These are phyloP conservation scores for Nasua narica DNA, from an alignment of 2,797 vertebrate species.

Conservation along the genomic window DNA sequence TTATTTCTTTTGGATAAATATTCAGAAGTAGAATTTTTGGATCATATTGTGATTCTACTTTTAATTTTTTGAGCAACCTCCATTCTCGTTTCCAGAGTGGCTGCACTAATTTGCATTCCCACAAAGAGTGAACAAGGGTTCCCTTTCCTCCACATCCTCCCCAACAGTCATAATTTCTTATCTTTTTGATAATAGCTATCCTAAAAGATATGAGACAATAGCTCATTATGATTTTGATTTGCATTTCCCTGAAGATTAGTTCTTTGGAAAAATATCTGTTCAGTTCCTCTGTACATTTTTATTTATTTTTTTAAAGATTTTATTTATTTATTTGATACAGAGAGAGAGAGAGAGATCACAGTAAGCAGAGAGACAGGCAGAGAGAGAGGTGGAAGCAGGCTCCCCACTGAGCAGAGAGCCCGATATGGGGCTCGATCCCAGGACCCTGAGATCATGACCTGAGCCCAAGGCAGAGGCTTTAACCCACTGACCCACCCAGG, in stretches of 20 bases:
- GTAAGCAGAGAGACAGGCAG: too few relatives aligned
- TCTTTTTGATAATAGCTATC: neutral
- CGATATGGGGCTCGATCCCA: too few relatives aligned
- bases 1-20: neutral
- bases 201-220: neutral
- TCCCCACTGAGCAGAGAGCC: too few relatives aligned
- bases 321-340: too few relatives aligned
- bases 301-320: too few relatives aligned
- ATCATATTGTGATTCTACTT: neutral
- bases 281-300: neutral
- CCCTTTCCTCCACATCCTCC: neutral
- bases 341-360: too few relatives aligned
- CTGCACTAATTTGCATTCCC: neutral
- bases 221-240: neutral
- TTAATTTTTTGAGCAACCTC: neutral
- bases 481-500: too few relatives aligned
- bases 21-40: neutral
- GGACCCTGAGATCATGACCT: too few relatives aligned
- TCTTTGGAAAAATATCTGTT: neutral
- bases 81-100: neutral
- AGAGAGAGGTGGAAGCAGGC: too few relatives aligned
- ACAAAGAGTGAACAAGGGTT: neutral
- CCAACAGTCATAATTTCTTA: neutral
- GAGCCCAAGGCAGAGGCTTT: too few relatives aligned
- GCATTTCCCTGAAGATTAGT: neutral